Base-by-base conservation (phyloP, 2,797 vertebrate genomes). In the Epinephelus malabaricus region DNA sequence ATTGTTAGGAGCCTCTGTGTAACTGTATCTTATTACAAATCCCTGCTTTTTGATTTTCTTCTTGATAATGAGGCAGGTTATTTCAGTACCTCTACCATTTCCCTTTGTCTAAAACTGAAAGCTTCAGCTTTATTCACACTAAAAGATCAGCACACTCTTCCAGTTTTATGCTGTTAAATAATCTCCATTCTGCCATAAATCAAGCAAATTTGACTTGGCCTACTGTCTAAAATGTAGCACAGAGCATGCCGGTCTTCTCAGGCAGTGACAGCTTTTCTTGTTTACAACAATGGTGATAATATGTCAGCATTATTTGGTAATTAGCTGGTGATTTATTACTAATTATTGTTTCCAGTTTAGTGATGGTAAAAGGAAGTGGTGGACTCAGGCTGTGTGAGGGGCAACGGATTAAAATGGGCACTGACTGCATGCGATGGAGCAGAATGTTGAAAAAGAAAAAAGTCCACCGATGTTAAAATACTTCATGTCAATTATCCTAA, bases 61-160 rank as follows among this genome's bases (percentile, higher is more conserved):
- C 34, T 30, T 6, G 27, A 30, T 30, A 30, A 30, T 59, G 21
- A 63, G 38, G 17, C 43, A 40, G 1, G 5, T 71, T 45, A 6
- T 50, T 69, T 70, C 34, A 14, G 5, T 46, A 45, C 15, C 55
- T 8, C 34, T 7, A 46, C 23, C 19, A 2, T 53, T 17, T 45
- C 1, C 15, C 17, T 47, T 40, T 75, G 17, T 25, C 51, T 45
- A 43, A 69, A 67, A 23, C 19, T 25, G 21, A 19, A 69, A 69
- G 62, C 72, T 47, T 63, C 13, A 23, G 8, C 9, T 73, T 71
- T 3, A 64, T 55, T 70, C 67, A 5, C 34, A 58, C 38, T 50
- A 10, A 55, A 60, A 71, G 15, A 54, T 15, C 59, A 25, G 0
- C 18, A 49, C 23, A 47, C 27, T 56, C 21, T 19, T 56, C 15